A percentile compares a stretch with the other conserved stretches of the same genome.
Conservation (phyloP, 2,113 vertebrate species). For the Odontesthes bonariensis region DNA sequence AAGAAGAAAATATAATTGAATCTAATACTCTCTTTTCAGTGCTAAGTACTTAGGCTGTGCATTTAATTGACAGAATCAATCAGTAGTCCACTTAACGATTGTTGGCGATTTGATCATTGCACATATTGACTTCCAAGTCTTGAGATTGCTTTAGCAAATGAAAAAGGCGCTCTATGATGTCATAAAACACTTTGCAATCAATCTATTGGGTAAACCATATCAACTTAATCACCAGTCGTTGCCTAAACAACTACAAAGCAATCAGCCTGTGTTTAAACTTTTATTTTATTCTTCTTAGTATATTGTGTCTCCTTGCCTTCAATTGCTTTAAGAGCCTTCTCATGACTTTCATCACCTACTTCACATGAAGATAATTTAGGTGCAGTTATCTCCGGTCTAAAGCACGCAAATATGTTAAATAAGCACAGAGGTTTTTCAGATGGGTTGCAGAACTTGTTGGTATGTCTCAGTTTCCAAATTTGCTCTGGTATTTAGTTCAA, state of each 20-base stretch:
- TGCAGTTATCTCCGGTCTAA: not conserved
- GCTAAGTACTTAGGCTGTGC: not conserved
- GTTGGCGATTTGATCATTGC: slow-evolving; percentile 19
- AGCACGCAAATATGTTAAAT: slow-evolving; percentile 16
- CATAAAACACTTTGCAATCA: slow-evolving; percentile 12
- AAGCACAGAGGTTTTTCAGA: not conserved
- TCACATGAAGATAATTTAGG: slow-evolving; percentile 27
- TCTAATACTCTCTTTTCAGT: not conserved
- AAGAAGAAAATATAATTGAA: not conserved
- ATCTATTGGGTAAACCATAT: slow-evolving; percentile 4
- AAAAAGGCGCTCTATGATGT: not conserved
- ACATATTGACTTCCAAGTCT: slow-evolving; percentile 30
- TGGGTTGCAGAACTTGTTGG: slow-evolving; percentile 1
- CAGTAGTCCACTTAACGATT: not conserved
- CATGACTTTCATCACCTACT: slow-evolving; percentile 21
- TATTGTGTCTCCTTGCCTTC: not conserved
- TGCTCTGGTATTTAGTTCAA: slow-evolving; percentile 25
- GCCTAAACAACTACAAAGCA: not conserved
- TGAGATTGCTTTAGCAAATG: slow-evolving; percentile 10
- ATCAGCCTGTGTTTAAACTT: slow-evolving; percentile 5
- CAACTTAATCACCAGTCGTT: slow-evolving; percentile 6
- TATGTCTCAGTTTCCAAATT: slow-evolving; percentile 13
- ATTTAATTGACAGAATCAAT: not conserved
- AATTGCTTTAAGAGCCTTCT: slow-evolving; percentile 17
- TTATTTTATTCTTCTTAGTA: not conserved